Base-by-base conservation (phyloP, 2,113 vertebrate genomes). In the Thalassarche chlororhynchos region DNA sequence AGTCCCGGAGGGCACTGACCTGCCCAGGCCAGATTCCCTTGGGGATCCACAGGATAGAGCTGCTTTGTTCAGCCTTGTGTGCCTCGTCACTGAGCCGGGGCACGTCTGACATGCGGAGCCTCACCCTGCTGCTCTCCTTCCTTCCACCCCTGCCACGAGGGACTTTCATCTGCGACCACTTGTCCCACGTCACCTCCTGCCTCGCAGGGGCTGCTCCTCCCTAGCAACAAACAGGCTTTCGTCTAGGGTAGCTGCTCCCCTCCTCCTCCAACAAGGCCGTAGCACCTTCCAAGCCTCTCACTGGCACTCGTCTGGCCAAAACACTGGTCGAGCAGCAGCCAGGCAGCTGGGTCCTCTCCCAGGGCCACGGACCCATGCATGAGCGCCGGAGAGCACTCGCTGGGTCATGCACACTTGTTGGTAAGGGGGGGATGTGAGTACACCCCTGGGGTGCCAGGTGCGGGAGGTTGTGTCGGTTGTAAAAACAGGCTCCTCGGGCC, bases 321-420 rank as follows among this genome's bases (percentile, higher is more conserved):
- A 54, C 0, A 2, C 62, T 0, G 0, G 13, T 28, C 0, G 0
- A 71, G 42, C 23, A 71, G 70, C 42, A 68, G 62, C 57, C 66
- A 19, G 31, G 24, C 3, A 3, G 57, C 62, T 36, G 28, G 17
- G 36, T 47, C 47, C 26, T 77, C 57, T 32, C 68, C 21, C 11
- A 14, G 55, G 40, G 60, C 64, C 6, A 2, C 1, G 13, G 55
- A 40, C 32, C 36, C 26, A 24, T 0, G 0, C 4, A 4, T 24
- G 57, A 68, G 21, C 9, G 19, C 52, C 0, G 5, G 40, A 44
- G 42, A 70, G 26, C 10, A 14, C 26, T 25, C 0, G 0, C 24
- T 54, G 58, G 26, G 38, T 14, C 0, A 0, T 20, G 20, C 28
- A 47, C 31, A 6, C 0, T 0, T 8, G 6, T 21, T 61, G 44